These are phyloP conservation scores for Rhabdophis nuchalis DNA, from an alignment of 2,797 vertebrate species.

Conservation along the genomic window DNA sequence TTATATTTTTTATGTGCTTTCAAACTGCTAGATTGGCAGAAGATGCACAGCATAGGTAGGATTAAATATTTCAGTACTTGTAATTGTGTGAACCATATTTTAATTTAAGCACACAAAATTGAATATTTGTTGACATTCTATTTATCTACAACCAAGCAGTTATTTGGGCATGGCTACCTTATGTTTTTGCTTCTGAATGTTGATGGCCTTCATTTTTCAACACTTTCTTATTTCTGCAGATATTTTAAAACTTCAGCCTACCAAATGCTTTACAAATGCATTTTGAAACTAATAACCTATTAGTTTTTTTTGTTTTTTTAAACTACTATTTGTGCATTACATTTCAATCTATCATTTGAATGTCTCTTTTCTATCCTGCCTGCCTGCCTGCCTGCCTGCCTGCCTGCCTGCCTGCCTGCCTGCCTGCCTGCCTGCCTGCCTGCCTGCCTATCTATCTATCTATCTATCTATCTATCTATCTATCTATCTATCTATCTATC, in stretches of 20 bases:
- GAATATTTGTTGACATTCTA: neutral
- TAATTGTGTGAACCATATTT: neutral
- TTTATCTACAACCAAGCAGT: neutral
- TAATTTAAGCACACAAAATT: neutral
- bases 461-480: no score
- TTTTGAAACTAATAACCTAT: neutral
- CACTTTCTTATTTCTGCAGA: neutral
- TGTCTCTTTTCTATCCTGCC: neutral
- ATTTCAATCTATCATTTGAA: neutral
- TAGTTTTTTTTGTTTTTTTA: neutral
- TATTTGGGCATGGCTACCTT: neutral
- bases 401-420: no score
- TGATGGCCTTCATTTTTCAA: neutral
- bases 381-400: neutral
- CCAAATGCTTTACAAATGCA: neutral
- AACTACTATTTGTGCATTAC: neutral
- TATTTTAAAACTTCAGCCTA: neutral
- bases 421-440: no score
- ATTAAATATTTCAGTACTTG: neutral
- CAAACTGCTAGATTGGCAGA: no score
- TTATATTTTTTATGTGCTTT: no score
- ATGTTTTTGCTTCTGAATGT: neutral
- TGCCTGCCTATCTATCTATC: no score
- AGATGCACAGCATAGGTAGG: neutral
- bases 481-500: no score